phyloP scores from a whole-genome alignment of 2,113 vertebrate species.

The Centropristis striata region DNA sequence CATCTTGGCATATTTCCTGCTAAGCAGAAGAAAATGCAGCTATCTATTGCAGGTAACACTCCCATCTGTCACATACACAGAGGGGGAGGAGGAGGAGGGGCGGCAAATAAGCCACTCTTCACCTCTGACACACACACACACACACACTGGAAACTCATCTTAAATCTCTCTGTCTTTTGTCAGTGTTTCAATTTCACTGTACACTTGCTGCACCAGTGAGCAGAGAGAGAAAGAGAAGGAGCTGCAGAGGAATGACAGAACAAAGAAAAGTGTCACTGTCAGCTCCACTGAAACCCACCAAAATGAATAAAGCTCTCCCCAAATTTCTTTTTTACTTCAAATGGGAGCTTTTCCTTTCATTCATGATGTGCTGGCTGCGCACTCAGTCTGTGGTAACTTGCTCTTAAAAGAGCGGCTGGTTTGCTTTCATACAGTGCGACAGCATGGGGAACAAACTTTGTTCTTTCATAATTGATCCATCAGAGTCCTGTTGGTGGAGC shows the following conservation, averaged over 20 bases:
- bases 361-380: not conserved
- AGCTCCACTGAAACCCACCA: constrained; percentile 10
- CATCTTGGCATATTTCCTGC: constrained; percentile 35
- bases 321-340: constrained; percentile 31
- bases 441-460: not conserved
- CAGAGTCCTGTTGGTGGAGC: not conserved
- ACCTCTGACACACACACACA: constrained; percentile 20
- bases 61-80: constrained; percentile 41
- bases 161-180: constrained; percentile 41
- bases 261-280: constrained; percentile 48
- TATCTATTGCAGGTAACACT: constrained; percentile 24
- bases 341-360: constrained; percentile 9
- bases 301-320: constrained; percentile 35
- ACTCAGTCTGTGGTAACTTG: not conserved
- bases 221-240: constrained; percentile 30
- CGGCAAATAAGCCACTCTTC: not conserved
- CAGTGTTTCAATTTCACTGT: constrained; percentile 67
- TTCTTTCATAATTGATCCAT: constrained; percentile 9
- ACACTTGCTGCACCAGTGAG: constrained; percentile 55
- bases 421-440: not conserved
- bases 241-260: constrained; percentile 39
- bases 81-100: not conserved
- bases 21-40: constrained; percentile 23
- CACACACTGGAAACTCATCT: constrained; percentile 32
- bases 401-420: not conserved